phyloP scores from a whole-genome alignment of 2,113 vertebrate species.

The Anoplopoma fimbria region DNA sequence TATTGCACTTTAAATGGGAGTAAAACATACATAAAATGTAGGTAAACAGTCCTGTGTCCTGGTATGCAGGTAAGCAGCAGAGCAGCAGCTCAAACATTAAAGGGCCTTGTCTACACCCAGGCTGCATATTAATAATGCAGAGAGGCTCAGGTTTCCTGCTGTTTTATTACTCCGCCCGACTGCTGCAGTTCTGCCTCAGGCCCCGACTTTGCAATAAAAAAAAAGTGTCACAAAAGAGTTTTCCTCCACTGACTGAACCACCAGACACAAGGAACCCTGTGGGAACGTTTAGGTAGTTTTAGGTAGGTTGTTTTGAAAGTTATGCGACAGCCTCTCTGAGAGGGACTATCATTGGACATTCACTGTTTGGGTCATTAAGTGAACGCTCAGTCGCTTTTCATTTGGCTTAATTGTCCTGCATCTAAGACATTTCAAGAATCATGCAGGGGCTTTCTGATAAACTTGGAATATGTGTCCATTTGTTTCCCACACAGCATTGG shows the following conservation, averaged over 20 bases:
- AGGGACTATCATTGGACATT: too few relatives aligned
- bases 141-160: constrained; percentile 62
- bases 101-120: constrained; percentile 13
- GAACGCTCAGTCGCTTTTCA: neutral
- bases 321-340: neutral
- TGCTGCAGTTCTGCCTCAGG: constrained; percentile 25
- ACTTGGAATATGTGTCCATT: neutral
- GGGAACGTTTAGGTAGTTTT: neutral
- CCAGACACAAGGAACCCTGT: neutral
- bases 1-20: neutral
- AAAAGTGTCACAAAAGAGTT: constrained; percentile 7
- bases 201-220: neutral
- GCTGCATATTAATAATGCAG: constrained; percentile 71
- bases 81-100: constrained; percentile 24
- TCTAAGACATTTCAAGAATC: neutral
- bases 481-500: neutral
- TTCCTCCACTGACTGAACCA: neutral
- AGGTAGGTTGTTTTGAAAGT: constrained; percentile 13
- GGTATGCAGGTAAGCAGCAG: constrained; percentile 15
- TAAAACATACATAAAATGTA: too few relatives aligned
- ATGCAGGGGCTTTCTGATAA: neutral
- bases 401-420: neutral
- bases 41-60: neutral
- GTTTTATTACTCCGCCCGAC: constrained; percentile 63
- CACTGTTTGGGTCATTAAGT: neutral